Evolutionary conservation across 2,113 vertebrate genomes (phyloP).

Genomic region (Syngnathus typhle): DNA sequence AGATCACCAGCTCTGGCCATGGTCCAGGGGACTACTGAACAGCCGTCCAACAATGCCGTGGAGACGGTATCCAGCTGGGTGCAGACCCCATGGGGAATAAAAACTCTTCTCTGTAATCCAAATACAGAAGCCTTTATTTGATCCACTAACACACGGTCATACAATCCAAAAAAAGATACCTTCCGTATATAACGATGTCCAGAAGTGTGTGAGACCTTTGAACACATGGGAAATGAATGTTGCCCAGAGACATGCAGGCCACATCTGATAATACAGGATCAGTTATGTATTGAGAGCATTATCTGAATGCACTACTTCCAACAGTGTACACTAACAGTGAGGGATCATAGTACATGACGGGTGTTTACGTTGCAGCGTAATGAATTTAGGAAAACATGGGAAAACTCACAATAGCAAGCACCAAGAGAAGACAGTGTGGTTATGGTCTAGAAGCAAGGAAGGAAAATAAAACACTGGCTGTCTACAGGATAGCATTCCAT

Average conservation of each 20-base stretch:
- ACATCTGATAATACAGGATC: background rate
- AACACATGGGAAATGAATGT: background rate
- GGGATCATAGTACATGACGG: background rate
- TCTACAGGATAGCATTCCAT: background rate
- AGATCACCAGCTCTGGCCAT: slow-evolving; percentile 19
- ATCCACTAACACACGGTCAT: background rate
- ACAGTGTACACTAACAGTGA: background rate
- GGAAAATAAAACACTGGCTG: background rate
- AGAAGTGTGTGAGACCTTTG: background rate
- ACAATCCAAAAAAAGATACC: background rate
- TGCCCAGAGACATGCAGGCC: background rate
- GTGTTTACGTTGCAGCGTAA: background rate
- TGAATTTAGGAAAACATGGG: background rate
- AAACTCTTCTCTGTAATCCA: slow-evolving; percentile 22
- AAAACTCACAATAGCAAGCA: background rate
- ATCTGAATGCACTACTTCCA: slow-evolving; percentile 17
- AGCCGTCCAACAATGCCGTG: slow-evolving; percentile 14
- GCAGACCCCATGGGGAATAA: slow-evolving; percentile 10
- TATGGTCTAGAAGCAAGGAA: background rate
- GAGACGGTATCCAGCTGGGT: slow-evolving; percentile 42
- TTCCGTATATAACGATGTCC: background rate
- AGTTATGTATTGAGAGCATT: background rate
- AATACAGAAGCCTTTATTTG: slow-evolving; percentile 17
- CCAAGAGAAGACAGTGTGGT: background rate
- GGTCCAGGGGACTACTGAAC: slow-evolving; percentile 30